Conservation (phyloP, 2,113 vertebrate species). For the Cottus gobio region DNA sequence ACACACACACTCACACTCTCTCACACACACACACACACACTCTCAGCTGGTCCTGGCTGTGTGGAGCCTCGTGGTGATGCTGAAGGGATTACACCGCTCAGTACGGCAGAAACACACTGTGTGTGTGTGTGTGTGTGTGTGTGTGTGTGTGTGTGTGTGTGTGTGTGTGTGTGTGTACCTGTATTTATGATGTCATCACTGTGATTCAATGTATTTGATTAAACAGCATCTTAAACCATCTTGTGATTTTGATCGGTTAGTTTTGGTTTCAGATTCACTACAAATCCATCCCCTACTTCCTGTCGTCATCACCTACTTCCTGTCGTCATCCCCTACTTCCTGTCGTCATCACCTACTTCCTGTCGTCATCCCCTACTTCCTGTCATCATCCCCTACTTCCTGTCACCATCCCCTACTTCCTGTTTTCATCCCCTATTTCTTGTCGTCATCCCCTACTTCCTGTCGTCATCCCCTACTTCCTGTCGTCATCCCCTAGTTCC, state of each 20-base stretch:
- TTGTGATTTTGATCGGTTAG: neutral
- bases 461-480: neutral
- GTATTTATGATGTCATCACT: neutral
- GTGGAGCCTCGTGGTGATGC: conserved; percentile 6
- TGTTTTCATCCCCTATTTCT: too few species aligned
- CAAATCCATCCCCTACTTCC: neutral
- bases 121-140: conserved; percentile 1
- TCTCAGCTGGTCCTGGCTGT: neutral
- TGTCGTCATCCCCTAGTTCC: neutral
- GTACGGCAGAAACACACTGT: conserved; percentile 32
- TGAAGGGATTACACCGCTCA: conserved; percentile 49
- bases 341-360: neutral
- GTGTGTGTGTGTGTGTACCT: neutral
- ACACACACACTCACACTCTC: conserved; percentile 19
- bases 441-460: neutral
- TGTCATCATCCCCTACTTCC: neutral
- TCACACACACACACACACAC: conserved; percentile 11
- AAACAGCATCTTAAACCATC: neutral
- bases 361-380: neutral
- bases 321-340: too few species aligned
- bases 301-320: neutral
- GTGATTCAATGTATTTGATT: neutral
- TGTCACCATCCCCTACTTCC: too few species aligned
- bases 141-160: neutral
- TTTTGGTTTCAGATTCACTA: neutral